Evolutionary conservation across 2,113 vertebrate species (phyloP), one percentile per base, ranked within the genome.

Genomic region (Sterrhoptilus dennistouni): DNA sequence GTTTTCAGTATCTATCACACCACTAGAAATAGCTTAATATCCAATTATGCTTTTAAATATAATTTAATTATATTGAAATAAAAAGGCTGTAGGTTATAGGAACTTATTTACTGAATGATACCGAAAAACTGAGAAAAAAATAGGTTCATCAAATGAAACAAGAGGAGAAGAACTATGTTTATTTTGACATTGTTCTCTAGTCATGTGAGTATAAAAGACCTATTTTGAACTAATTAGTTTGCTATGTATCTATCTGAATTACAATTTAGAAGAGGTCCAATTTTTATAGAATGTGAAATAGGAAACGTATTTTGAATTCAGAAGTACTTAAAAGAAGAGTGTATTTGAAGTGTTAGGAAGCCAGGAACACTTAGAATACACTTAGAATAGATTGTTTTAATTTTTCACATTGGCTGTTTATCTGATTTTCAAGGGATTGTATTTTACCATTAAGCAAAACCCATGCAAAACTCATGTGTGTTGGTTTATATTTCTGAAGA

Each of bases 361-460:
- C 42, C 11, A 85, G 35, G 28, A 96, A 28, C 14, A 85, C 10
- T 38, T 36, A 33, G 21, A 45, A 45, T 33, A 17, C 49, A 31
- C 20, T 69, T 66, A 77, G 29, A 28, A 63, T 59, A 76, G 90
- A 72, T 18, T 28, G 8, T 42, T 69, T 91, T 83, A 3, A 29
- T 49, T 94, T 91, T 93, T 72, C 49, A 72, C 16, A 49, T 88
- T 81, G 38, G 14, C 31, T 74, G 14, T 86, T 90, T 87, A 72
- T 76, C 35, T 35, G 36, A 79, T 60, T 95, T 92, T 68, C 35
- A 86, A 80, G 50, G 60, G 56, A 83, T 33, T 92, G 20, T 77
- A 81, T 56, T 95, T 96, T 93, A 97, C 95, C 95, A 96, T 96
- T 97, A 96, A 96, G 92, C 93, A 96, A 96, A 96, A 91, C 21